Conservation (phyloP, 1,140 invertebrate species). For the Drosophila tropicalis region DNA sequence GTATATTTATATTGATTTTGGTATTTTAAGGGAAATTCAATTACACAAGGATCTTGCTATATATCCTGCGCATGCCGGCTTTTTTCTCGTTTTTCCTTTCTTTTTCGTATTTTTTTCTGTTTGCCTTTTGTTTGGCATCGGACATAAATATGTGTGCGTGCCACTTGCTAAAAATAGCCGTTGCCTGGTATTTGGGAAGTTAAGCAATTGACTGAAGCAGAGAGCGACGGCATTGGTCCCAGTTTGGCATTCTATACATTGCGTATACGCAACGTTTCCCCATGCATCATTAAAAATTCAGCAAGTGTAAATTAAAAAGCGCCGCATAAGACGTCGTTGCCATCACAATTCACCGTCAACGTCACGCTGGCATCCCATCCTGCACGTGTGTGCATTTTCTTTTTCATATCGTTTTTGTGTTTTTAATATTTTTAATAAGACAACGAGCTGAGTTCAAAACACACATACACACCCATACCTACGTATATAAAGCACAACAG, state of each 20-base stretch:
- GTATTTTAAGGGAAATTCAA: conserved; percentile 66
- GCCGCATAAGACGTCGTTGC: conserved; percentile 31
- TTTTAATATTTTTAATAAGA: conserved; percentile 61
- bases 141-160: conserved; percentile 30
- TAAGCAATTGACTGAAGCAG: conserved; percentile 27
- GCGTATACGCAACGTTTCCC: conserved; percentile 51
- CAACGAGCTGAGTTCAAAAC: conserved; percentile 18
- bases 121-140: conserved; percentile 31
- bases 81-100: neutral
- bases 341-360: conserved; percentile 4
- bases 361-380: conserved; percentile 20
- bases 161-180: conserved; percentile 56
- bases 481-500: neutral
- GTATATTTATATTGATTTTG: conserved; percentile 58
- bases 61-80: conserved; percentile 32
- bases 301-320: conserved; percentile 65
- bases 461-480: neutral
- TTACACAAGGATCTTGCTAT: conserved; percentile 40
- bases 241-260: conserved; percentile 31
- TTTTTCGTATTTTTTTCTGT: neutral
- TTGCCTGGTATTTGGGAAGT: conserved; percentile 40
- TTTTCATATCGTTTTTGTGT: conserved; percentile 14
- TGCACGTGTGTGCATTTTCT: conserved; percentile 65
- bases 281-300: conserved; percentile 68
- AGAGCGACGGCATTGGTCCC: neutral